Conservation (phyloP, 2,113 vertebrate species). For the Upupa epops region DNA sequence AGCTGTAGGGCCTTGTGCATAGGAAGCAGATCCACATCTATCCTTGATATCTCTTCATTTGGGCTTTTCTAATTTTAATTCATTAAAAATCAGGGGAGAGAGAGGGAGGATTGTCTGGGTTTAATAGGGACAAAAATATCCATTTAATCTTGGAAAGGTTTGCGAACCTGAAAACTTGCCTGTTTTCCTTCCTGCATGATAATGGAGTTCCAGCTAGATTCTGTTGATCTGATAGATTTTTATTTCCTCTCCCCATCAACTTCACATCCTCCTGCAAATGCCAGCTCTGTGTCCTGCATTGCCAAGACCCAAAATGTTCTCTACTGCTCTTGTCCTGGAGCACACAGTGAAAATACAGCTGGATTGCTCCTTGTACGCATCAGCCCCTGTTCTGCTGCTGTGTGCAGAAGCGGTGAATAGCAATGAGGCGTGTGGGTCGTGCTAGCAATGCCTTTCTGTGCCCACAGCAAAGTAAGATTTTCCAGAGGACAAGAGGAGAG, state of each 20-base stretch:
- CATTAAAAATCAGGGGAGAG: neutral
- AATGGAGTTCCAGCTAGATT: neutral
- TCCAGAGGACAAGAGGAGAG: slow-evolving; percentile 40
- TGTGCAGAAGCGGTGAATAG: slow-evolving; percentile 58
- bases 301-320: slow-evolving; percentile 9
- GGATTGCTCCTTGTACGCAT: slow-evolving; percentile 25
- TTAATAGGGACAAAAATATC: slow-evolving; percentile 12
- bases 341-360: slow-evolving; percentile 47
- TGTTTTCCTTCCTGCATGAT: neutral
- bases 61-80: neutral
- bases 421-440: slow-evolving; percentile 27
- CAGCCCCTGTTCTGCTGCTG: slow-evolving; percentile 63
- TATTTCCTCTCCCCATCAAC: neutral
- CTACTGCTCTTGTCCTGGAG: slow-evolving; percentile 27
- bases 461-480: slow-evolving; percentile 47
- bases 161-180: slow-evolving; percentile 34
- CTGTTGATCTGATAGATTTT: neutral
- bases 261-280: neutral
- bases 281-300: neutral
- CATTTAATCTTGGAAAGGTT: slow-evolving; percentile 1
- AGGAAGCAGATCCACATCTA: slow-evolving; percentile 43
- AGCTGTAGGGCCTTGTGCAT: neutral
- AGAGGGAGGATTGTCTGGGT: neutral
- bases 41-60: neutral
- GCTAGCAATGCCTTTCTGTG: neutral